A percentile compares a stretch with the other conserved stretches of the same genome.
phyloP scores from a whole-genome alignment of 1,140 invertebrate genomes.

The Plutomurus gul region DNA sequence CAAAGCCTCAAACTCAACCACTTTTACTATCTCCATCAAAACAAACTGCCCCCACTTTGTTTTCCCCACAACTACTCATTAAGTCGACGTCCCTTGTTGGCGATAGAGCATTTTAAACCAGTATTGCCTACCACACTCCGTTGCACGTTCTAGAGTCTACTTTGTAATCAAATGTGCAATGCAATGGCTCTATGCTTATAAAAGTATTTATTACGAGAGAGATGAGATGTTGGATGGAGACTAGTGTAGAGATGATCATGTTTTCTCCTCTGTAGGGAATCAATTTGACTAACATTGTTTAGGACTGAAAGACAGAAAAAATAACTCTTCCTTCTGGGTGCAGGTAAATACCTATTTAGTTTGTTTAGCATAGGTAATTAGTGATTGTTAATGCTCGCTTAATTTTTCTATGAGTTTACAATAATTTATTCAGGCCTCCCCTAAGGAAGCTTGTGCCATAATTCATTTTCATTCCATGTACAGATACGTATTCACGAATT shows the following conservation, averaged over 20 bases:
- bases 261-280: too few relatives aligned
- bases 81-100: background rate
- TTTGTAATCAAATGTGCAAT: too few relatives aligned
- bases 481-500: conserved; percentile 22
- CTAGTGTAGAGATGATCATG: too few relatives aligned
- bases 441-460: background rate
- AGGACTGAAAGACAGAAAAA: too few relatives aligned
- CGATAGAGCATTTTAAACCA: conserved; percentile 11
- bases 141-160: too few relatives aligned
- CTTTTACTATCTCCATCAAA: conserved; percentile 41
- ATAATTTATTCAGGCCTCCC: conserved; percentile 11
- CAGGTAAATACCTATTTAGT: conserved; percentile 17
- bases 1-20: background rate
- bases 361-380: conserved; percentile 21
- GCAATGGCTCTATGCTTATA: too few relatives aligned
- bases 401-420: conserved; percentile 16
- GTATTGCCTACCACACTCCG: background rate
- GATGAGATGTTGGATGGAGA: too few relatives aligned
- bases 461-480: background rate
- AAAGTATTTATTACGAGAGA: too few relatives aligned
- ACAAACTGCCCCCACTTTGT: conserved; percentile 33
- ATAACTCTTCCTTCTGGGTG: conserved; percentile 12
- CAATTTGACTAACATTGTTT: too few relatives aligned
- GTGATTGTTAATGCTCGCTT: conserved; percentile 19
- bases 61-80: conserved; percentile 52